phyloP scores from a whole-genome alignment of 2,113 vertebrate genomes.

The Talpa occidentalis region DNA sequence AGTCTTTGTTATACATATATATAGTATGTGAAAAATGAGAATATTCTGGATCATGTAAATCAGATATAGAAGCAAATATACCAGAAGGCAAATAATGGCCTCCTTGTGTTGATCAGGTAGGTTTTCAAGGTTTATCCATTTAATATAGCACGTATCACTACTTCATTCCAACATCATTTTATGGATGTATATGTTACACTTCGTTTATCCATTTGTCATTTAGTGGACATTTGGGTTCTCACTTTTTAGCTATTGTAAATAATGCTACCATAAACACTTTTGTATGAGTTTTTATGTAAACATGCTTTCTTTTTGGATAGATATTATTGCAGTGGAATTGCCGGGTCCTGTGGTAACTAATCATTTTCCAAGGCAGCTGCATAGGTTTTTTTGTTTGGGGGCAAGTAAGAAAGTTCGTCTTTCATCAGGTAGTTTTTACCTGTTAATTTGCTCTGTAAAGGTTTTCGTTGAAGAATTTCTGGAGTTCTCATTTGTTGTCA shows the following conservation, averaged over 20 bases:
- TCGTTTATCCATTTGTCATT: not conserved
- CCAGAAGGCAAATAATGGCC: not conserved
- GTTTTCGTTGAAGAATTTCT: constrained; percentile 11
- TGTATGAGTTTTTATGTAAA: not conserved
- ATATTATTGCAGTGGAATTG: not conserved
- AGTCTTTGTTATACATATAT: not conserved
- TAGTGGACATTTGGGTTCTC: not conserved
- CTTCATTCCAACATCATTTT: not conserved
- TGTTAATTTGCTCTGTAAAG: not conserved
- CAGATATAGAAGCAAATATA: too few relatives aligned
- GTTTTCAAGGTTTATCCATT: not conserved
- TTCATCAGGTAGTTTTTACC: not conserved
- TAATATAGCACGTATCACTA: not conserved
- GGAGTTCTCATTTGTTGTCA: constrained; percentile 16
- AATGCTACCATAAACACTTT: not conserved
- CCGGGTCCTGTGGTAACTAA: not conserved
- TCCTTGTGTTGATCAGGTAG: not conserved
- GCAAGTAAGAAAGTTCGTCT: not conserved
- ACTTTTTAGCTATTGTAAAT: not conserved
- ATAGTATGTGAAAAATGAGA: not conserved
- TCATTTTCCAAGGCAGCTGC: not conserved
- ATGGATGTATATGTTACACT: not conserved
- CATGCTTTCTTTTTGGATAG: not conserved
- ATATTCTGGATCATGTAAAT: not conserved
- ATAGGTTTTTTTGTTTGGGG: not conserved